phyloP scores from a whole-genome alignment of 2,888 invertebrate genomes.

The Agrochola lota region DNA sequence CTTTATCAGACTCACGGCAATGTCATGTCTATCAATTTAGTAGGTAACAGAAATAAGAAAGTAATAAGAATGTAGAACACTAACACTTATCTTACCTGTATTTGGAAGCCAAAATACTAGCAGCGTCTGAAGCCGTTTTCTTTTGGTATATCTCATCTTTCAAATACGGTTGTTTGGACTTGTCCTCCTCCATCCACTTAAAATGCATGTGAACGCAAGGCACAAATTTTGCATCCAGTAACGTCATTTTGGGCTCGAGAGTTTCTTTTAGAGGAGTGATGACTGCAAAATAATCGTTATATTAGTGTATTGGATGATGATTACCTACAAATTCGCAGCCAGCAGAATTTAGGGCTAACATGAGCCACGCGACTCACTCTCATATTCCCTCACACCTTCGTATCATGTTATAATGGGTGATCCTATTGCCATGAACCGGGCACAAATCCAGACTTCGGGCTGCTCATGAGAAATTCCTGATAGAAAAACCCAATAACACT shows the following conservation, averaged over 20 bases:
- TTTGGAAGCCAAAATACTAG: slow-evolving; percentile 92
- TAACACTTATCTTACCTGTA: slow-evolving; percentile 87
- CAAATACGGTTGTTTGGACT: slow-evolving; percentile 84
- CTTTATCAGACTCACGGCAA: too few species aligned
- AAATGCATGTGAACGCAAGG: slow-evolving; percentile 95
- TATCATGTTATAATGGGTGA: too few species aligned
- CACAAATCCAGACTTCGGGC: too few species aligned
- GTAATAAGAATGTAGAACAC: neutral
- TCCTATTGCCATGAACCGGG: too few species aligned
- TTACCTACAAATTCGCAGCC: neutral
- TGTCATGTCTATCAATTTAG: neutral
- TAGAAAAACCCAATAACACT: too few species aligned
- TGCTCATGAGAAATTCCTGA: too few species aligned
- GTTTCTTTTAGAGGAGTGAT: slow-evolving; percentile 95
- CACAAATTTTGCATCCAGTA: slow-evolving; percentile 94
- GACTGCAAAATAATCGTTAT: slow-evolving; percentile 88
- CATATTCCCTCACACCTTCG: too few species aligned
- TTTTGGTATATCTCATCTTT: slow-evolving; percentile 91
- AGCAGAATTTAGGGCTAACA: neutral
- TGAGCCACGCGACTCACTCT: neutral
- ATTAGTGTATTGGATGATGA: slow-evolving; percentile 2
- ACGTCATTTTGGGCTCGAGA: slow-evolving; percentile 91
- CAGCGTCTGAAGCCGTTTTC: slow-evolving; percentile 92
- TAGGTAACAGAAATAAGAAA: neutral
- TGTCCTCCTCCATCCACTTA: slow-evolving; percentile 86